Conservation (phyloP, 2,888 invertebrate genomes). For the Leptodirus hochenwartii region DNA sequence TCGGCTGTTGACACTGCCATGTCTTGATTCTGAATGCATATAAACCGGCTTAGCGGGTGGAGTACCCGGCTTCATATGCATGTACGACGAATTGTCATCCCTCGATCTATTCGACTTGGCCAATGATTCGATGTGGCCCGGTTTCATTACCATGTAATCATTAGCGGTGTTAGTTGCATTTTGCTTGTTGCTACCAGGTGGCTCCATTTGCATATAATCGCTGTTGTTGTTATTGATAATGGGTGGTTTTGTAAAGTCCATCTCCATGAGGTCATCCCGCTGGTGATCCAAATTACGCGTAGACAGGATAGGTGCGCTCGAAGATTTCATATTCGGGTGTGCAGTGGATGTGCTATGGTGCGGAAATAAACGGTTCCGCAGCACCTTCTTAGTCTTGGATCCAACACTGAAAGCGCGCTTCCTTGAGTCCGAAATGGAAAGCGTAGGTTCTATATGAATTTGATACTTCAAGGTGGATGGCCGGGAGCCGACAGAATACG, state of each 20-base stretch:
- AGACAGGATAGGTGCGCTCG: slow-evolving; percentile 48
- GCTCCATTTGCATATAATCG: background rate
- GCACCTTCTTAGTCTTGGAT: slow-evolving; percentile 39
- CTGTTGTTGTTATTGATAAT: slow-evolving; percentile 2
- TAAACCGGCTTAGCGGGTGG: slow-evolving; percentile 12
- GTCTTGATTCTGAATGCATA: slow-evolving; percentile 6
- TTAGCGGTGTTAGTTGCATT: slow-evolving; percentile 19
- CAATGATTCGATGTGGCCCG: slow-evolving; percentile 8
- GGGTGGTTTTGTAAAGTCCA: slow-evolving; percentile 42
- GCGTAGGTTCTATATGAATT: slow-evolving; percentile 1
- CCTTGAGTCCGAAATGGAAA: slow-evolving; percentile 17
- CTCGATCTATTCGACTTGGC: no score
- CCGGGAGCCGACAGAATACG: slow-evolving; percentile 74
- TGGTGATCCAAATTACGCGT: slow-evolving; percentile 34
- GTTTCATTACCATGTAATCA: slow-evolving; percentile 15
- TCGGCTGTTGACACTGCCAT: slow-evolving; percentile 5
- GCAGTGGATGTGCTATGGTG: no score
- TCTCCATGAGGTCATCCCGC: slow-evolving; percentile 69
- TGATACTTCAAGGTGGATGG: slow-evolving; percentile 26
- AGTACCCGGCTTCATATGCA: slow-evolving; percentile 29
- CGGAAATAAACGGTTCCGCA: no score
- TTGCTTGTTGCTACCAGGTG: slow-evolving; percentile 1
- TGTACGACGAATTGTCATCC: slow-evolving; percentile 28
- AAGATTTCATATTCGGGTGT: slow-evolving; percentile 34
- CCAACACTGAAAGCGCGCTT: slow-evolving; percentile 66